phyloP scores from a whole-genome alignment of 2,888 invertebrate species.

The Blera fallax region DNA sequence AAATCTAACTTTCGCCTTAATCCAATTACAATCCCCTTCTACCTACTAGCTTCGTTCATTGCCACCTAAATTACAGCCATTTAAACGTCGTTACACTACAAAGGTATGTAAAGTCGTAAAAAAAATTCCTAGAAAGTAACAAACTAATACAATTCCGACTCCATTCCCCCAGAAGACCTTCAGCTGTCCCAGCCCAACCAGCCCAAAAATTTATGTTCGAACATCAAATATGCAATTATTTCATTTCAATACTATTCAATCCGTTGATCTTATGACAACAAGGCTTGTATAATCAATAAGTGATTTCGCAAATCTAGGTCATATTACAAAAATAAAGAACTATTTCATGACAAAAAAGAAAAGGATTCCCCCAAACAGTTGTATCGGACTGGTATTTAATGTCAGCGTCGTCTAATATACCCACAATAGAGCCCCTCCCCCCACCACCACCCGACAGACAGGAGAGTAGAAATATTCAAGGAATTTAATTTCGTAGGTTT shows the following conservation, averaged over 20 bases:
- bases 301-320: conserved; percentile 80
- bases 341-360: conserved; percentile 80
- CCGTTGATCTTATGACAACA: conserved; percentile 42
- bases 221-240: conserved; percentile 64
- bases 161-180: conserved; percentile 13
- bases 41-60: neutral
- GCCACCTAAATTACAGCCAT: neutral
- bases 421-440: conserved; percentile 31
- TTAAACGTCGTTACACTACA: neutral
- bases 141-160: conserved; percentile 12
- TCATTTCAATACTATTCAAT: conserved; percentile 52
- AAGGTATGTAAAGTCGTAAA: neutral
- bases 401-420: conserved; percentile 37
- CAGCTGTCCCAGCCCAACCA: conserved; percentile 41
- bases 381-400: conserved; percentile 30
- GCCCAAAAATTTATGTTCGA: conserved; percentile 44
- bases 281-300: conserved; percentile 82
- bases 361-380: conserved; percentile 6
- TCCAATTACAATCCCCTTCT: neutral
- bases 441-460: neutral
- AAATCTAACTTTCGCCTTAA: neutral
- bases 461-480: conserved; percentile 11
- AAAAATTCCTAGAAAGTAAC: conserved; percentile 5
- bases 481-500: neutral
- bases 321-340: conserved; percentile 78